Conservation (phyloP, 2,113 vertebrate genomes). For the Perca schrenkii region DNA sequence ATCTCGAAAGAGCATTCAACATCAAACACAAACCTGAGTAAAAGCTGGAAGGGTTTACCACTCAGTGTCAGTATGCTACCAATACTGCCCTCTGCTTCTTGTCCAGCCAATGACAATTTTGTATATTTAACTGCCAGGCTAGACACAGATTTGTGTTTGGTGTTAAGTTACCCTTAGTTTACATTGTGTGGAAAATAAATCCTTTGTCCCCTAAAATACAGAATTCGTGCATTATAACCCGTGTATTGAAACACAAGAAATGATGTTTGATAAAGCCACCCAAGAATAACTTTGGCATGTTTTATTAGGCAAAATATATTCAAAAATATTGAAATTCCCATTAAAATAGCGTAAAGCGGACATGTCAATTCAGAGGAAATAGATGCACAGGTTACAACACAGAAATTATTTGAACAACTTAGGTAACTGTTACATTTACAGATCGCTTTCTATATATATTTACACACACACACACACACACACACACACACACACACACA, state of each 20-base stretch:
- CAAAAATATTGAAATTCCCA: constrained; percentile 71
- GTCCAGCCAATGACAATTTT: not conserved
- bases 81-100: not conserved
- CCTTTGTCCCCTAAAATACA: constrained; percentile 30
- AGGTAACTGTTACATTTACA: constrained; percentile 67
- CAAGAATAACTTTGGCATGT: constrained; percentile 75
- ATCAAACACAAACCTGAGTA: constrained; percentile 49
- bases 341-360: constrained; percentile 73
- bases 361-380: constrained; percentile 57
- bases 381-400: constrained; percentile 73
- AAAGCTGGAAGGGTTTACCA: not conserved
- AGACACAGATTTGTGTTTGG: constrained; percentile 34
- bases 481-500: too few species aligned
- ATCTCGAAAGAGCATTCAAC: not conserved
- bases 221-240: constrained; percentile 53
- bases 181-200: constrained; percentile 34
- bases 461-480: too few species aligned
- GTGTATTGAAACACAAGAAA: constrained; percentile 50
- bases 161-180: constrained; percentile 10
- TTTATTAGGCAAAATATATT: constrained; percentile 74
- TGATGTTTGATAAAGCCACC: constrained; percentile 60
- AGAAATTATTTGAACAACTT: constrained; percentile 61
- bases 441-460: constrained; percentile 6
- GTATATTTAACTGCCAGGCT: not conserved
- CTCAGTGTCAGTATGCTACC: not conserved